A percentile compares a stretch with the other conserved stretches of the same genome.
Conservation (phyloP, 2,797 vertebrate species). For the Trachops cirrhosus region DNA sequence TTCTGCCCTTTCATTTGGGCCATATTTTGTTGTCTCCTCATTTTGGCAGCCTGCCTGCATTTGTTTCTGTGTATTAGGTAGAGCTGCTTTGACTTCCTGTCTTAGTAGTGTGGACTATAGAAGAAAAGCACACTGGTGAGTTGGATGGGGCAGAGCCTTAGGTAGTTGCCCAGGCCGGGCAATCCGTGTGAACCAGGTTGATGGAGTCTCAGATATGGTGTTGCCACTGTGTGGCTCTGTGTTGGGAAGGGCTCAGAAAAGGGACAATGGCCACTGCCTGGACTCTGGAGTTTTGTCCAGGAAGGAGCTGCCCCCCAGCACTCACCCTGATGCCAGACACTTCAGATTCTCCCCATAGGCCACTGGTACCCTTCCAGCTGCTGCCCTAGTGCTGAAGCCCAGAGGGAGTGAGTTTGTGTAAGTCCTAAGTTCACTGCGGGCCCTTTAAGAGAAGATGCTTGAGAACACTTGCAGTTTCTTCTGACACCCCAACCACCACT, state of each 20-base stretch:
- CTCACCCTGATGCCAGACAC: neutral
- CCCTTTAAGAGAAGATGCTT: neutral
- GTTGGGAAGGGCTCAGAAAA: neutral
- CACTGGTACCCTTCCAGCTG: neutral
- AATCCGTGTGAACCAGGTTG: too few species aligned
- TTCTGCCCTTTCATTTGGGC: neutral
- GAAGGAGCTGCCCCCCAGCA: neutral
- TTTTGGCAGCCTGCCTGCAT: neutral
- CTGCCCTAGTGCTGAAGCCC: neutral
- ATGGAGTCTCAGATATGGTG: neutral
- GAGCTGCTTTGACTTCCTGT: neutral
- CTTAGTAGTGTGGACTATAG: neutral
- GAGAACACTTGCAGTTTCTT: neutral
- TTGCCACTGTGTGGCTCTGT: neutral
- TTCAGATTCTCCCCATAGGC: neutral
- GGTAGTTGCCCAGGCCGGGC: too few species aligned
- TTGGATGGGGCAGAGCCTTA: neutral
- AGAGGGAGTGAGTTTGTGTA: neutral
- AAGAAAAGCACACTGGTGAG: neutral
- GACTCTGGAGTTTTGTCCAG: neutral
- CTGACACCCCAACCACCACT: neutral
- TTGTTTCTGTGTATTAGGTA: neutral
- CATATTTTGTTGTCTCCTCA: neutral
- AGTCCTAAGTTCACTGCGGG: neutral
- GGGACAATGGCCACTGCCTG: neutral